Evolutionary conservation across 2,888 invertebrate genomes (phyloP).

Genomic region (Protodeltote pygarga): DNA sequence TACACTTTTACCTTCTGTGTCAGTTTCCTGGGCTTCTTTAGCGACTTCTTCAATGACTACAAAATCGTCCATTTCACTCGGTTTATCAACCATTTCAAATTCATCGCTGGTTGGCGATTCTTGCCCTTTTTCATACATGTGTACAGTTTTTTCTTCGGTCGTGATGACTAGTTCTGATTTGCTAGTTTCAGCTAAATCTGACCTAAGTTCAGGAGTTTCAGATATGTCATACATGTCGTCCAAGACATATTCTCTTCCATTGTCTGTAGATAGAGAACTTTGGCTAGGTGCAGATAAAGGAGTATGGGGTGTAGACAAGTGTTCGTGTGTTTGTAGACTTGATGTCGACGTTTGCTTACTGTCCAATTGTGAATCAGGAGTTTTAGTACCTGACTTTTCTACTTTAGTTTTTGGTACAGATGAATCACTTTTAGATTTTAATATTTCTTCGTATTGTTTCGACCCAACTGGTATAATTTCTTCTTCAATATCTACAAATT

Average conservation of each 20-base stretch:
- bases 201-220: slow-evolving; percentile 87
- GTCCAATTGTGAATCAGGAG: slow-evolving; percentile 75
- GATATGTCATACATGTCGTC: slow-evolving; percentile 87
- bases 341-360: slow-evolving; percentile 88
- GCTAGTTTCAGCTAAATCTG: slow-evolving; percentile 80
- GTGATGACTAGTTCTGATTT: slow-evolving; percentile 88
- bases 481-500: slow-evolving; percentile 80
- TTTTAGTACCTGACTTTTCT: slow-evolving; percentile 76
- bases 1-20: slow-evolving; percentile 93
- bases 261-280: slow-evolving; percentile 89
- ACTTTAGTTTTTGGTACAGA: slow-evolving; percentile 82
- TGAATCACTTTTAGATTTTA: slow-evolving; percentile 83
- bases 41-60: slow-evolving; percentile 96
- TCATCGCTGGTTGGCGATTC: slow-evolving; percentile 94
- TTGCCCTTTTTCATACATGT: slow-evolving; percentile 85
- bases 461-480: slow-evolving; percentile 79
- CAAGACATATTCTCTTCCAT: slow-evolving; percentile 88
- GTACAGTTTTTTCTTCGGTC: slow-evolving; percentile 86
- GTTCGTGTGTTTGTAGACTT: slow-evolving; percentile 84
- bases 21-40: slow-evolving; percentile 94
- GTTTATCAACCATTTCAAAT: slow-evolving; percentile 95
- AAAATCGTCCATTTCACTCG: slow-evolving; percentile 95
- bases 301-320: slow-evolving; percentile 86
- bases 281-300: slow-evolving; percentile 89
- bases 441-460: slow-evolving; percentile 81